Conservation (phyloP, 2,113 vertebrate species). For the Mormyrus lacerda region DNA sequence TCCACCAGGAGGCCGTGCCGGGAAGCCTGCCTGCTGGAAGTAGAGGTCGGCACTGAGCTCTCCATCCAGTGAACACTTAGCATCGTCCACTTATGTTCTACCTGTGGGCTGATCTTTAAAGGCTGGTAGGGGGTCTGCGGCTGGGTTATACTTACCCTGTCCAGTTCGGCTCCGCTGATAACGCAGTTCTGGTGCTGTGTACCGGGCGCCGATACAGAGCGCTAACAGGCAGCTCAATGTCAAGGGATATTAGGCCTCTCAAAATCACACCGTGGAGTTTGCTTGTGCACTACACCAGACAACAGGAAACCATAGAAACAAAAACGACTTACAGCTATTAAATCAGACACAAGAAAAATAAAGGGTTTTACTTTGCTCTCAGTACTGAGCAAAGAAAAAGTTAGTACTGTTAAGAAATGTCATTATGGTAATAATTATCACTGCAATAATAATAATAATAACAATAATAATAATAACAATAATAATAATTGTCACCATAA, state of each 20-base stretch:
- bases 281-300: neutral
- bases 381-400: neutral
- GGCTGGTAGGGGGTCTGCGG: neutral
- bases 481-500: neutral
- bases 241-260: neutral
- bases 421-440: neutral
- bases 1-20: neutral
- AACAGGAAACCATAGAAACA: neutral
- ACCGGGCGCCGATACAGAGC: neutral
- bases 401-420: neutral
- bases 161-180: neutral
- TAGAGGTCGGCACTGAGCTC: neutral
- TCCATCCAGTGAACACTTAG: neutral
- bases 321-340: neutral
- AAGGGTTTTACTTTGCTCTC: neutral
- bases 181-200: neutral
- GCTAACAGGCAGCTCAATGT: neutral
- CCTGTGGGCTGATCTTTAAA: neutral
- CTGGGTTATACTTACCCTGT: neutral
- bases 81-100: neutral
- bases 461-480: neutral
- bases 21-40: neutral
- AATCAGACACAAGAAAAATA: neutral
- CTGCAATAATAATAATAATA: neutral
- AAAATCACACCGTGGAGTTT: neutral